These are phyloP conservation scores for Aspidapion aeneum DNA, from an alignment of 2,888 invertebrate genomes.

Conservation along the genomic window DNA sequence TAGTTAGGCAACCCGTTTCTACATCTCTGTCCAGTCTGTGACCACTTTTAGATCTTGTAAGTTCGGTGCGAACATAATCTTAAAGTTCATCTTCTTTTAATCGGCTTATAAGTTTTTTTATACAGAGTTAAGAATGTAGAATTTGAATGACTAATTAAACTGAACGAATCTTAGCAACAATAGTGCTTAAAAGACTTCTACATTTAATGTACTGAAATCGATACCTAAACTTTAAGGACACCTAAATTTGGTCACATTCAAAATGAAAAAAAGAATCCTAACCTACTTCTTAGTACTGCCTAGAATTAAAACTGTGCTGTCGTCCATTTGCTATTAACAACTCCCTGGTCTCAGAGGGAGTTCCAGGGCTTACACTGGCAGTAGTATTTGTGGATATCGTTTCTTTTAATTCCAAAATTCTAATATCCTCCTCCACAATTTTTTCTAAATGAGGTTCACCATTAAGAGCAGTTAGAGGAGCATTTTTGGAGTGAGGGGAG, in stretches of 20 bases:
- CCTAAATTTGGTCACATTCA: too few species aligned
- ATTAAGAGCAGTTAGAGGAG: conserved; percentile 50
- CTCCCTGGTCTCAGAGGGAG: conserved; percentile 67
- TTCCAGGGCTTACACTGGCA: conserved; percentile 60
- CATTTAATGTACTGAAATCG: too few species aligned
- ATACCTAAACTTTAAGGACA: too few species aligned
- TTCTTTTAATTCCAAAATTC: conserved; percentile 44
- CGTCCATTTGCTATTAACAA: conserved; percentile 55
- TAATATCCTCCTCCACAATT: conserved; percentile 64
- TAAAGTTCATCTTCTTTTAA: conserved; percentile 82
- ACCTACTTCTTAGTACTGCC: conserved; percentile 34
- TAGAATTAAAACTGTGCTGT: conserved; percentile 45
- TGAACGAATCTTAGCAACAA: too few species aligned
- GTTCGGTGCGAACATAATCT: conserved; percentile 82
- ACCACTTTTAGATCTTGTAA: conserved; percentile 77
- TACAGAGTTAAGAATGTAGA: too few species aligned
- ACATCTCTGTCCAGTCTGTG: conserved; percentile 77
- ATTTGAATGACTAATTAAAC: too few species aligned
- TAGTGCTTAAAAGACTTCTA: too few species aligned
- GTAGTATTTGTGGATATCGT: conserved; percentile 55
- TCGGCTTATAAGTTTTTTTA: conserved; percentile 76
- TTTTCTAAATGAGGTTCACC: conserved; percentile 65
- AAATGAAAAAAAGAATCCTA: neutral
- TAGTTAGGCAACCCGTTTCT: conserved; percentile 78
- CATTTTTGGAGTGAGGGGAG: conserved; percentile 45